Conservation (phyloP, 1,140 invertebrate species). For the Leptonema lineaticorne region DNA sequence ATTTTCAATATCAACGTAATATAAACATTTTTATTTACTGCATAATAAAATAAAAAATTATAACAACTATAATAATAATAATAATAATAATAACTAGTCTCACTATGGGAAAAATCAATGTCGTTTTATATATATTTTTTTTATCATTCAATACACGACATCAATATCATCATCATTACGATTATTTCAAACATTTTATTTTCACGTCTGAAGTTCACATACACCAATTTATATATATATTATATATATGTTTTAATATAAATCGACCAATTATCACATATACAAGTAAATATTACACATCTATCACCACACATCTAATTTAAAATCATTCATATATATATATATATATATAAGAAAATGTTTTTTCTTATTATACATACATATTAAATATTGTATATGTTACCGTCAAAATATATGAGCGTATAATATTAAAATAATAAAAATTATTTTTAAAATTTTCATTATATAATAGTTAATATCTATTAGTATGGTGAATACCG, state of each 20-base stretch:
- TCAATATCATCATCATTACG: no score
- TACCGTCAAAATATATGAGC: background rate
- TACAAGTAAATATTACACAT: constrained; percentile 21
- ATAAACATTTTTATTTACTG: constrained; percentile 16
- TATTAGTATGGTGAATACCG: no score
- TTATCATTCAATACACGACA: background rate
- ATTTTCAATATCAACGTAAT: constrained; percentile 21
- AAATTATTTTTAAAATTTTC: background rate
- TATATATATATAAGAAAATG: background rate
- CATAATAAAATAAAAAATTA: constrained; percentile 13
- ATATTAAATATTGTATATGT: background rate
- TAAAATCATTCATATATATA: constrained; percentile 8
- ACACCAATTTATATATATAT: no score
- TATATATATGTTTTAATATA: background rate
- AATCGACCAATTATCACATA: constrained; percentile 26
- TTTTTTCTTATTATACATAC: background rate
- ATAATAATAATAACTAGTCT: constrained; percentile 20
- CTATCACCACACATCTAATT: constrained; percentile 36
- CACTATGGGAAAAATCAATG: constrained; percentile 19
- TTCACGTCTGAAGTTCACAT: no score
- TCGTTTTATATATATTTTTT: no score
- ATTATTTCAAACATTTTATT: no score
- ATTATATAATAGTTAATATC: no score
- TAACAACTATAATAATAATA: constrained; percentile 3
- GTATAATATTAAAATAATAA: background rate